Evolutionary conservation across 30 jellyfish, hydroid and myxozoan species (phyloP), one percentile per base, ranked within the genome.

Genomic region (Aurelia sp.): DNA sequence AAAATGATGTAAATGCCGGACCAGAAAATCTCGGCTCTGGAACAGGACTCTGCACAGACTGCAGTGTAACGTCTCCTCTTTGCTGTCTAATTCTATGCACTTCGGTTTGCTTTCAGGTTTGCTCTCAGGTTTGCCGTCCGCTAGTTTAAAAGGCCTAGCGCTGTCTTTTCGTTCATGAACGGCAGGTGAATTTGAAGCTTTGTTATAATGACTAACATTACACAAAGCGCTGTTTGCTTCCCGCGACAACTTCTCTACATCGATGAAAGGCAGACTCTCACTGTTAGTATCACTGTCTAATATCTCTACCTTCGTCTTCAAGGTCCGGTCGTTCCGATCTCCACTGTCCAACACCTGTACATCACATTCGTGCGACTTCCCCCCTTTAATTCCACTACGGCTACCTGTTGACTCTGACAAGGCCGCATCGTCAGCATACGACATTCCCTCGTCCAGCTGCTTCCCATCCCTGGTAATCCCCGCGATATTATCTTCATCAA

Each of bases 401-500:
- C 27, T 61, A 33, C 13, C 33, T 13, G 4, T 11, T 61, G 71
- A 23, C 11, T 61, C 71, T 11, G 33, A 61, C 27, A 11, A 6
- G 30, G 8, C 71, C 33, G 71, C 71, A 22, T 13, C 30, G 21
- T 66, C 22, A 11, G 76, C 76, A 21, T n/a, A 23, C 53, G 53
- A 23, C n/a, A 33, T 9, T 15, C 51, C 53, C 51, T 30, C 57
- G 3, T n/a, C 35, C 62, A 18, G 50, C 8, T 16, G 50, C 40
- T 23, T 12, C 16, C 66, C 72, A 27, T 21, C 37, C 77, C 61
- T 76, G 23, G 66, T 76, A 44, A 76, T 55, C 35, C 87, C 87
- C n/a, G 76, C 87, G 35, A 76, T 76, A 52, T 76, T 74, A 59
- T 59, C 66, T 13, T 76, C 87, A 63, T 13, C 41, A 4, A 76